A percentile compares a stretch with the other conserved stretches of the same genome.
Conservation (phyloP, 2,797 vertebrate genomes). For the Coracias cyanogaster region DNA sequence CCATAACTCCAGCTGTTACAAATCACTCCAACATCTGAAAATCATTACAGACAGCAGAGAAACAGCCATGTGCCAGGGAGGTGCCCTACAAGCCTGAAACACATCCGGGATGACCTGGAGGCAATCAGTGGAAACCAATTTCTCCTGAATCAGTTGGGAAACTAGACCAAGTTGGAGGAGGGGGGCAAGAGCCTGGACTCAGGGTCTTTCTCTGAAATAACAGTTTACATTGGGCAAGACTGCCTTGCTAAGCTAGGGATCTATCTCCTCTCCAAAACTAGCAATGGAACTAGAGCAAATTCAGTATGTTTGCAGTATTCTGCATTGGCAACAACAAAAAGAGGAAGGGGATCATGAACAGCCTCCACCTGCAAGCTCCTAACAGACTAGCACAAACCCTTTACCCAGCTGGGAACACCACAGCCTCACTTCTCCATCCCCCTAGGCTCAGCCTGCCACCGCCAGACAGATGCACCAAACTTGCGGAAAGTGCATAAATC, state of each 20-base stretch:
- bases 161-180: not conserved
- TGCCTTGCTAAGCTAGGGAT: not conserved
- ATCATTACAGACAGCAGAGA: not conserved
- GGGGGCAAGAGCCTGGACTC: not conserved
- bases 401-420: not conserved
- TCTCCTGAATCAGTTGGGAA: not conserved
- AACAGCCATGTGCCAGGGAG: not conserved
- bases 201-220: not conserved
- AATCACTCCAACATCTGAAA: constrained; percentile 12
- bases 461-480: rapidly evolving
- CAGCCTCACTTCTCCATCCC: rapidly evolving
- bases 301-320: constrained; percentile 52
- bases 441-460: not conserved
- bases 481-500: not conserved
- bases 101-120: rapidly evolving
- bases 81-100: not conserved
- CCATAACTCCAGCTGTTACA: not conserved
- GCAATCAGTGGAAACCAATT: not conserved
- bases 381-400: not conserved
- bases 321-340: constrained; percentile 25
- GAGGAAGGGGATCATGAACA: not conserved
- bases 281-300: constrained; percentile 49
- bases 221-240: not conserved
- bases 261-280: not conserved
- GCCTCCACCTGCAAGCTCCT: not conserved